A percentile compares a stretch with the other conserved stretches of the same genome.
These are phyloP conservation scores for Elymnias hypermnestra DNA, from an alignment of 1,140 invertebrate species.

Conservation along the genomic window DNA sequence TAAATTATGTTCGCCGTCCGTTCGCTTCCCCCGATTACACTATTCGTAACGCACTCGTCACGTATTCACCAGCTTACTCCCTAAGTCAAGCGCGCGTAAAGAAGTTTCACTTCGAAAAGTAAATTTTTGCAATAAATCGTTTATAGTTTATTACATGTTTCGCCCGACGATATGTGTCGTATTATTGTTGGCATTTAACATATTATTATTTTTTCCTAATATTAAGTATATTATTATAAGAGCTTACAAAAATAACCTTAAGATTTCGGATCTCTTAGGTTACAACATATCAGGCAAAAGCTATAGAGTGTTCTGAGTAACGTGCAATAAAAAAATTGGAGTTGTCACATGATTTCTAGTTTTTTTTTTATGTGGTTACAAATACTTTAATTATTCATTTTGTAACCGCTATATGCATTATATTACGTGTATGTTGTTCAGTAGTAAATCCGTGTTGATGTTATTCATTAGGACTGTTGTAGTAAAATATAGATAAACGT, in stretches of 20 bases:
- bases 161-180: slow-evolving; percentile 2
- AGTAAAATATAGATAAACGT: no score
- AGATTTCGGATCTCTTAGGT: slow-evolving; percentile 23
- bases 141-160: no score
- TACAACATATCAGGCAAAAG: slow-evolving; percentile 19
- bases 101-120: no score
- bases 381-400: neutral
- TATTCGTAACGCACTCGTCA: no score
- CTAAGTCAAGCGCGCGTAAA: no score
- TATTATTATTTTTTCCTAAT: slow-evolving; percentile 5
- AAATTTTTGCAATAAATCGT: no score
- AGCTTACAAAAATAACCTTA: slow-evolving; percentile 20
- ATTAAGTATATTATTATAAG: slow-evolving; percentile 18
- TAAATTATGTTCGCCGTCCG: no score
- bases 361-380: neutral
- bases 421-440: neutral
- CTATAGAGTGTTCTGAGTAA: slow-evolving; percentile 6
- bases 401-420: neutral
- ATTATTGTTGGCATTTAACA: slow-evolving; percentile 3
- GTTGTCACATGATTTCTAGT: neutral
- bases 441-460: neutral
- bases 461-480: neutral
- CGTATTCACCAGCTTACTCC: no score
- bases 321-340: slow-evolving; percentile 4
- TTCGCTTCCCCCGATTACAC: no score